Evolutionary conservation across 30 jellyfish, hydroid and myxozoan species (phyloP), one percentile per base, ranked within the genome.

Genomic region (Hydractinia symbiolongicarpus): DNA sequence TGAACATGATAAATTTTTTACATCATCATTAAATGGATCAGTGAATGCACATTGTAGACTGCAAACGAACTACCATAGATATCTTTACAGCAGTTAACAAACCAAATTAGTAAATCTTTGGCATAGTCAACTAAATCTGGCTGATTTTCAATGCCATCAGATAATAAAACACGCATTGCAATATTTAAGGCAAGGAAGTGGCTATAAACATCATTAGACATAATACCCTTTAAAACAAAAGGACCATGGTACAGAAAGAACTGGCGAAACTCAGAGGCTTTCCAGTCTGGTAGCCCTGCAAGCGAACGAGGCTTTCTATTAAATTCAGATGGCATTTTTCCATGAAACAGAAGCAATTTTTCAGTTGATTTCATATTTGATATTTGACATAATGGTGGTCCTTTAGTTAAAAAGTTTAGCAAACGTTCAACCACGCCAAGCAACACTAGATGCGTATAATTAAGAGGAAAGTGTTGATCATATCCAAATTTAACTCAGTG

Each of bases 261-360:
- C 73, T 85, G 89, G 56, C 94, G 57, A 54, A 77, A 85, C 54
- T 85, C 94, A 13, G 84, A 57, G 53, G 94, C 88, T 69, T 85
- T 85, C 94, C 94, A 85, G 51, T 68, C 7, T 13, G 69, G 76
- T 9, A 72, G 50, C 57, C 68, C 94, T 20, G 19, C 7, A 54
- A 77, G 61, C 5, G 94, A 78, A 54, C 89, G 54, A 77, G 94
- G 94, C 71, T 85, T 84, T 53, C 89, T 61, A 5, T 69, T 84
- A 4, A 78, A 77, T 57, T 77, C 94, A 78, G 72, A 6, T 44
- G 94, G 88, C 53, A 84, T 17, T 30, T 55, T 77, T 55, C 79
- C 91, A 20, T 77, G 19, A 11, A 73, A 78, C 19, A 52, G 54
- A 11, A 15, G 54, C 71, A 84, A 70, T 19, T 68, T 53, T 17